phyloP scores from a whole-genome alignment of 2,888 invertebrate genomes.

The Agrypnus murinus region DNA sequence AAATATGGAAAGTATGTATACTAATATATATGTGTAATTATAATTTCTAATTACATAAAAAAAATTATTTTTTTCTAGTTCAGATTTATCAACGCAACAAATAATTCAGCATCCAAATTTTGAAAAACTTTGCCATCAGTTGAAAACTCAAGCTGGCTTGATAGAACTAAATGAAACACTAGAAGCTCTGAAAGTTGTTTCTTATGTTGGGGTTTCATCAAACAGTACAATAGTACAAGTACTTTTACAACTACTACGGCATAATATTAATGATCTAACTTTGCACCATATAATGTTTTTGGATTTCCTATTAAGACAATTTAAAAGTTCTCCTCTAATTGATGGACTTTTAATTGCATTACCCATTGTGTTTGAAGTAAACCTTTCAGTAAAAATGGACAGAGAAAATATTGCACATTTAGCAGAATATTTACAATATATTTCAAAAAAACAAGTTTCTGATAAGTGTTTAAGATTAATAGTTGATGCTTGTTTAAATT shows the following conservation, averaged over 20 bases:
- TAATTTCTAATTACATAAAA: conserved; percentile 41
- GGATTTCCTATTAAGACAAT: conserved; percentile 75
- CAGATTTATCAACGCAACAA: conserved; percentile 67
- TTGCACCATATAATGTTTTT: conserved; percentile 78
- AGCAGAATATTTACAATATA: conserved; percentile 74
- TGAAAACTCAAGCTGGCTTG: conserved; percentile 74
- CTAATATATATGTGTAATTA: background rate
- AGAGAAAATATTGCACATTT: conserved; percentile 72
- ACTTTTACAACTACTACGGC: conserved; percentile 77
- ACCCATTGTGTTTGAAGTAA: conserved; percentile 80
- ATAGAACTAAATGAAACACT: conserved; percentile 74
- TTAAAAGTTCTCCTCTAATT: conserved; percentile 74
- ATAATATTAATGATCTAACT: conserved; percentile 76
- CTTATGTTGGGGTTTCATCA: conserved; percentile 75
- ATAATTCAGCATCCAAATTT: conserved; percentile 75
- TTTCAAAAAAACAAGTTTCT: conserved; percentile 72
- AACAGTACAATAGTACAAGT: conserved; percentile 77
- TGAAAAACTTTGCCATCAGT: conserved; percentile 74
- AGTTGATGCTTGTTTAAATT: conserved; percentile 72
- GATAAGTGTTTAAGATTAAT: conserved; percentile 74
- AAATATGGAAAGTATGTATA: conserved; percentile 72
- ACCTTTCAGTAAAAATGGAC: conserved; percentile 76
- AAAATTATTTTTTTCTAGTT: conserved; percentile 64
- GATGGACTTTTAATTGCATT: conserved; percentile 79
- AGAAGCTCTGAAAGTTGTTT: conserved; percentile 76